Conservation (phyloP, 2,113 vertebrate species). For the Cryptotis parvus region DNA sequence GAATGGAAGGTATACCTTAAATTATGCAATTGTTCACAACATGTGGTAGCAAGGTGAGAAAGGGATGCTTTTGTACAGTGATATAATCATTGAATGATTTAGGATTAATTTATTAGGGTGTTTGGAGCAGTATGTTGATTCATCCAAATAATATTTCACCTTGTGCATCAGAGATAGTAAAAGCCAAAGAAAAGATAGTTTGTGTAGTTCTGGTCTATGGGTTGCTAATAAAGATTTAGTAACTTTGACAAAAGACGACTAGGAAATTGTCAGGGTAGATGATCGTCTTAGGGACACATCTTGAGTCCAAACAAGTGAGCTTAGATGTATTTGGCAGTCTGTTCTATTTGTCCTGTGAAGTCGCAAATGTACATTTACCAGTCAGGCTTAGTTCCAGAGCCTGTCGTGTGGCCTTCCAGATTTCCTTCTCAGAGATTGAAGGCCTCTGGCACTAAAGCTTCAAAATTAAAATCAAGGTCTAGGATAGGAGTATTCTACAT, state of each 20-base stretch:
- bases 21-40: not conserved
- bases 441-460: not conserved
- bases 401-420: not conserved
- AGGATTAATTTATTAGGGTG: not conserved
- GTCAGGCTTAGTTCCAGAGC: not conserved
- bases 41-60: not conserved
- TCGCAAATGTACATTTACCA: not conserved
- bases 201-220: not conserved
- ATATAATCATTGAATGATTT: not conserved
- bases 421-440: not conserved
- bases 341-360: not conserved
- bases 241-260: not conserved
- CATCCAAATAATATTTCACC: not conserved
- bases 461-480: not conserved
- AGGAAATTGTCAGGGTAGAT: not conserved
- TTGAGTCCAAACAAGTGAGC: not conserved
- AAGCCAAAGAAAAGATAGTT: not conserved
- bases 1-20: not conserved
- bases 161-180: not conserved
- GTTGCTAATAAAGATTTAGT: not conserved
- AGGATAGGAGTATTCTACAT: not conserved
- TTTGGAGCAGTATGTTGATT: not conserved
- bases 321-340: not conserved
- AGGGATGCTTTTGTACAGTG: not conserved
- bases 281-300: constrained; percentile 8